Evolutionary conservation across 2,797 vertebrate species (phyloP).

Genomic region (Channallabes apus): DNA sequence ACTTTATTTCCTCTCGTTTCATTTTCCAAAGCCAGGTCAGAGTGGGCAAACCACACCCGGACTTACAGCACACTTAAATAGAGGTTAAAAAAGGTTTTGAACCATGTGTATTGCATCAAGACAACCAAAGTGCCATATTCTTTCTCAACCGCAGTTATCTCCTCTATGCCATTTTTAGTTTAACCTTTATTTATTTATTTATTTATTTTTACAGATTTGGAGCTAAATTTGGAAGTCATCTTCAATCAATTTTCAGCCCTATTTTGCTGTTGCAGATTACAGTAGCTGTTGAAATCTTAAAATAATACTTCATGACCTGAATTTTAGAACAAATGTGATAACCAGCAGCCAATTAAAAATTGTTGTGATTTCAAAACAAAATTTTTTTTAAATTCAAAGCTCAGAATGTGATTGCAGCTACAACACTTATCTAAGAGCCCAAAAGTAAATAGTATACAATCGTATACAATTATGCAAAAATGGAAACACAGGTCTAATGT

Average conservation of each 20-base stretch:
- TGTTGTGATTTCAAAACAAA: neutral
- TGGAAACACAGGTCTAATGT: neutral
- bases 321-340: neutral
- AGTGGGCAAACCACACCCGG: neutral
- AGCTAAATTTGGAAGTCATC: slow-evolving; percentile 6
- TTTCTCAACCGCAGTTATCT: slow-evolving; percentile 18
- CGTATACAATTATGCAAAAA: neutral
- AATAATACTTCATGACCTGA: neutral
- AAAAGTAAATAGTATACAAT: neutral
- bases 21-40: slow-evolving; percentile 28
- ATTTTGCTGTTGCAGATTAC: neutral
- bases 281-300: neutral
- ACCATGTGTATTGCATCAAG: neutral
- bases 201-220: neutral
- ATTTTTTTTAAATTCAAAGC: neutral
- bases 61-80: neutral
- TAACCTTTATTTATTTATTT: neutral
- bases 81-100: slow-evolving; percentile 10
- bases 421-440: neutral
- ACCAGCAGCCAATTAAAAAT: neutral
- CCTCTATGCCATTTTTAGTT: slow-evolving; percentile 15
- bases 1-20: slow-evolving; percentile 26
- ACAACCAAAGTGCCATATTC: neutral
- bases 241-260: neutral
- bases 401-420: neutral